phyloP scores from a whole-genome alignment of 2,888 invertebrate species.

The Lepidochitona cinerea region DNA sequence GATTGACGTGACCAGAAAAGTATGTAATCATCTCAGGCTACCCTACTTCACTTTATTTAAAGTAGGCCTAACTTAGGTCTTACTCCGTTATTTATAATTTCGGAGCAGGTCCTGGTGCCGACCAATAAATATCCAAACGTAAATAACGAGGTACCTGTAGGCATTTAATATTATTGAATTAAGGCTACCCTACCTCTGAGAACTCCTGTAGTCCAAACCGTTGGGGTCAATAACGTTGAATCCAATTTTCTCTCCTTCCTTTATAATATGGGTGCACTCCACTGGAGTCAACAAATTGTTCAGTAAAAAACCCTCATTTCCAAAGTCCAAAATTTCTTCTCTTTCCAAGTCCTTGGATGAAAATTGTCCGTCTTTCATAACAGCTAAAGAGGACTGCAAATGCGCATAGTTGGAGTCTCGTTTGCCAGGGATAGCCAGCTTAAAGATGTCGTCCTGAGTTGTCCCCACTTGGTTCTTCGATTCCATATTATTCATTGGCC shows the following conservation, averaged over 20 bases:
- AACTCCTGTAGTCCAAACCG: conserved; percentile 49
- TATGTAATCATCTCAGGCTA: no score
- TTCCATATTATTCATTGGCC: no score
- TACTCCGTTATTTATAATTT: no score
- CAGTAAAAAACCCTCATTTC: conserved; percentile 57
- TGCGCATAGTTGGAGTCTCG: background rate
- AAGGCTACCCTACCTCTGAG: conserved; percentile 41
- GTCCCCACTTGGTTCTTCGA: background rate
- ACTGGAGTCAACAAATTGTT: conserved; percentile 36
- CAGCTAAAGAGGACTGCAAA: background rate
- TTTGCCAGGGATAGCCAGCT: background rate
- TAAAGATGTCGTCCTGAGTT: background rate
- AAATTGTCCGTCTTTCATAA: background rate
- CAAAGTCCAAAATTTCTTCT: conserved; percentile 53
- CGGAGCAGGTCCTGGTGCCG: no score
- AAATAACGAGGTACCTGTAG: no score
- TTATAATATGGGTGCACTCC: conserved; percentile 51
- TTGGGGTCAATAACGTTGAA: conserved; percentile 48
- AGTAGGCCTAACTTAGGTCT: no score
- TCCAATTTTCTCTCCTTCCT: conserved; percentile 48
- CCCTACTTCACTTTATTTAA: no score
- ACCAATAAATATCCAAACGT: no score
- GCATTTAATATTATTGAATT: no score
- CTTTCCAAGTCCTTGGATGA: conserved; percentile 12
- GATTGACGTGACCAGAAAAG: no score